phyloP scores from a whole-genome alignment of 2,888 invertebrate genomes.

The Anagyrus pseudococci region DNA sequence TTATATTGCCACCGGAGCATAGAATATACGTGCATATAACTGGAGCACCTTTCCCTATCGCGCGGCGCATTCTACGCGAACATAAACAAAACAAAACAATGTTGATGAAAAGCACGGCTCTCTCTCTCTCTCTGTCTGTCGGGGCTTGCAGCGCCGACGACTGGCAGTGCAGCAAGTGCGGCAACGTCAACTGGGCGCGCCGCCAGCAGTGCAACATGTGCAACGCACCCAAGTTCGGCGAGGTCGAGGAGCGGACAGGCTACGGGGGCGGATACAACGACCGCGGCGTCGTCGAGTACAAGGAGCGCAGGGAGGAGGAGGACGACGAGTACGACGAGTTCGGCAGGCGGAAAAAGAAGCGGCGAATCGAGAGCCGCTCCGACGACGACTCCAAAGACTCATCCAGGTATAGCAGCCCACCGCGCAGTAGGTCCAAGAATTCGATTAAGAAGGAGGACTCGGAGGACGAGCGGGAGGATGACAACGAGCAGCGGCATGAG shows the following conservation, averaged over 20 bases:
- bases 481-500: conserved; percentile 14
- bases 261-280: conserved; percentile 96
- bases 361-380: conserved; percentile 63
- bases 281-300: conserved; percentile 94
- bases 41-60: too few relatives aligned
- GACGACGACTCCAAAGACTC: conserved; percentile 59
- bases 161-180: conserved; percentile 99
- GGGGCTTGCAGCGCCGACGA: conserved; percentile 91
- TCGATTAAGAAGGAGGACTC: conserved; percentile 44
- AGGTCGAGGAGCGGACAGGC: conserved; percentile 82
- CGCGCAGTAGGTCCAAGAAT: conserved; percentile 50
- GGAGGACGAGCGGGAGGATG: conserved; percentile 34
- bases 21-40: too few relatives aligned
- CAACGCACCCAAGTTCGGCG: conserved; percentile 96
- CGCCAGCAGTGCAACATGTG: conserved; percentile 97
- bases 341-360: conserved; percentile 70
- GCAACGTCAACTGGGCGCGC: conserved; percentile 99
- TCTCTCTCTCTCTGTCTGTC: too few relatives aligned
- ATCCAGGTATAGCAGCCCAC: conserved; percentile 53
- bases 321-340: conserved; percentile 98
- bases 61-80: too few relatives aligned
- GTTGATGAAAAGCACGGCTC: neutral
- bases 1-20: too few relatives aligned
- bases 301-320: conserved; percentile 80
- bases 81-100: too few relatives aligned